Evolutionary conservation across 2,888 invertebrate species (phyloP).

Genomic region (Spodoptera picta): DNA sequence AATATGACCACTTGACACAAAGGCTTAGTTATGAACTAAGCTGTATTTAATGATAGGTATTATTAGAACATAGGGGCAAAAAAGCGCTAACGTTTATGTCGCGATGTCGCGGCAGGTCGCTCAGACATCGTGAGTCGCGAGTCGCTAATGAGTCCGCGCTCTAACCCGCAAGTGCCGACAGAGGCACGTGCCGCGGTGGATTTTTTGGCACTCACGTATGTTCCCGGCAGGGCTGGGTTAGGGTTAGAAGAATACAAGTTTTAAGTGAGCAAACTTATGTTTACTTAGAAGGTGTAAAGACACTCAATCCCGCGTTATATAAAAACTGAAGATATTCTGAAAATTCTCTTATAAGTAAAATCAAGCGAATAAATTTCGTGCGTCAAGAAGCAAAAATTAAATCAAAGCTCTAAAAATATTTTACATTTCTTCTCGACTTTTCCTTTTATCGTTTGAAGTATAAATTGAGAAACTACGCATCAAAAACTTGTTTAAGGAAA

Average conservation of each 20-base stretch:
- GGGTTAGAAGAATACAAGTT: slow-evolving; percentile 18
- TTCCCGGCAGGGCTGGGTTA: slow-evolving; percentile 34
- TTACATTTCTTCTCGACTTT: neutral
- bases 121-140: slow-evolving; percentile 47
- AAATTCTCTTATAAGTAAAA: too few relatives aligned
- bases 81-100: slow-evolving; percentile 17
- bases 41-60: slow-evolving; percentile 37
- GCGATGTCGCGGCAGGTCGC: slow-evolving; percentile 34
- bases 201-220: slow-evolving; percentile 61
- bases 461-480: too few relatives aligned
- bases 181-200: slow-evolving; percentile 61
- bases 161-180: slow-evolving; percentile 53
- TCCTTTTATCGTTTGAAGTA: neutral
- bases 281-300: slow-evolving; percentile 5
- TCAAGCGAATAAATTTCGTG: too few relatives aligned
- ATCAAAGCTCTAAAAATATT: too few relatives aligned
- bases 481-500: neutral
- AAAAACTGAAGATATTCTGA: neutral
- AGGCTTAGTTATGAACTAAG: slow-evolving; percentile 20
- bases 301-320: slow-evolving; percentile 8
- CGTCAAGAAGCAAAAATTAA: too few relatives aligned
- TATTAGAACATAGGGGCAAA: slow-evolving; percentile 24
- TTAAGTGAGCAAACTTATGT: slow-evolving; percentile 15
- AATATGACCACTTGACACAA: neutral
- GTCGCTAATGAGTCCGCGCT: slow-evolving; percentile 65